These are phyloP conservation scores for Cataglyphis altisquamis DNA, from an alignment of 2,888 invertebrate species.

Conservation along the genomic window DNA sequence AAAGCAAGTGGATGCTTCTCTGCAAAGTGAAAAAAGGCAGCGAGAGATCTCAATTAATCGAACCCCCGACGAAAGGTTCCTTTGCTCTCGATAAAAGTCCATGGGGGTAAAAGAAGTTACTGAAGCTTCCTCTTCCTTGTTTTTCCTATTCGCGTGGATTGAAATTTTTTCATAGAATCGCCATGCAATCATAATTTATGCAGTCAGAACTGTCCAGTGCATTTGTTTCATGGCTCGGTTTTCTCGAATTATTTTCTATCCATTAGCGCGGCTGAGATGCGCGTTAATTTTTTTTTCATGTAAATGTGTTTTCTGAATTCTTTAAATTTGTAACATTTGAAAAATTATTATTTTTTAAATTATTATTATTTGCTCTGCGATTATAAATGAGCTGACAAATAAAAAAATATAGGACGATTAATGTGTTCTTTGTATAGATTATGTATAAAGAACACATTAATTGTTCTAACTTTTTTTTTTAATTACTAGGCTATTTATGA, in stretches of 20 bases:
- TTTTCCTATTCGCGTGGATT: slow-evolving; percentile 41
- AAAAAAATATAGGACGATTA: background rate
- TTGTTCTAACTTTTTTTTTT: background rate
- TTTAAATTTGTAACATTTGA: background rate
- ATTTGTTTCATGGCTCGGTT: slow-evolving; percentile 61
- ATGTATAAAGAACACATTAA: background rate
- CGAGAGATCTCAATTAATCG: slow-evolving; percentile 77
- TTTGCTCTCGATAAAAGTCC: slow-evolving; percentile 81
- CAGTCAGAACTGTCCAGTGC: slow-evolving; percentile 73
- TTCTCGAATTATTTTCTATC: background rate
- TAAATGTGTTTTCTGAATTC: background rate
- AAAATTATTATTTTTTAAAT: background rate
- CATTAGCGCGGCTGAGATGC: background rate
- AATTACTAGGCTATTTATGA: background rate
- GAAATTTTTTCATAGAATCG: slow-evolving; percentile 76
- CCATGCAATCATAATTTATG: slow-evolving; percentile 83
- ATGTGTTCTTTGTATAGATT: background rate
- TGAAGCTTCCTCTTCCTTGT: slow-evolving; percentile 68
- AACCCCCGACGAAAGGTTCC: slow-evolving; percentile 72
- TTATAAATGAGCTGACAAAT: background rate
- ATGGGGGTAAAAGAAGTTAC: slow-evolving; percentile 66
- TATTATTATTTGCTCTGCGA: background rate
- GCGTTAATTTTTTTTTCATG: background rate
- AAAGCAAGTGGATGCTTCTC: slow-evolving; percentile 62
- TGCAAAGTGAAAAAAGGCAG: slow-evolving; percentile 70